phyloP scores from a whole-genome alignment of 1,140 invertebrate genomes.

The Papilio machaon region DNA sequence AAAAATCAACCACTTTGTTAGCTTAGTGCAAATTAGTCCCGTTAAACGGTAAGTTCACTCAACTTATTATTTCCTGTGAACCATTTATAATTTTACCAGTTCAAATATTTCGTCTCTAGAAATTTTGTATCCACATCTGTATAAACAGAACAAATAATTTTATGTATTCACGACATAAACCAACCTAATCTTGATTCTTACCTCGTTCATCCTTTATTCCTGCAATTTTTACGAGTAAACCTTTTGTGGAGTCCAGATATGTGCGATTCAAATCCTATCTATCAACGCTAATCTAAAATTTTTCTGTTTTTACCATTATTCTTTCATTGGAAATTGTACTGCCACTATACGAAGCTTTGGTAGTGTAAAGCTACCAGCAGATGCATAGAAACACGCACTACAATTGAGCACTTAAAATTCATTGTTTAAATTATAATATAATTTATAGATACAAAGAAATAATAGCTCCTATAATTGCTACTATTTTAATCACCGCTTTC shows the following conservation, averaged over 20 bases:
- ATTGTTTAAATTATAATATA: conserved; percentile 50
- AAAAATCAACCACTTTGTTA: not conserved
- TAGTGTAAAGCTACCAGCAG: not conserved
- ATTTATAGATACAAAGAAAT: conserved; percentile 50
- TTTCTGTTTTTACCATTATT: conserved; percentile 29
- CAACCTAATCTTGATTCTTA: conserved; percentile 70
- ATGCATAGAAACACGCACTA: not conserved
- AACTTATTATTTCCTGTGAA: not conserved
- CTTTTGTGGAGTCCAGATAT: conserved; percentile 39
- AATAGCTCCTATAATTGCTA: conserved; percentile 42
- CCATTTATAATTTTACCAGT: not conserved
- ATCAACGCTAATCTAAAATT: conserved; percentile 20
- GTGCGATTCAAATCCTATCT: conserved; percentile 42
- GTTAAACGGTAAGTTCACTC: conserved; percentile 4
- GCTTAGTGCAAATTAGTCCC: not conserved
- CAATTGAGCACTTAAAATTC: conserved; percentile 36
- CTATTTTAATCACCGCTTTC: conserved; percentile 33
- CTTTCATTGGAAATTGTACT: conserved; percentile 12
- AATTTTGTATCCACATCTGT: not conserved
- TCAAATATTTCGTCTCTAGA: not conserved
- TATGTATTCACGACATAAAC: conserved; percentile 58
- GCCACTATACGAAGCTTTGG: not conserved
- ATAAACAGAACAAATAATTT: conserved; percentile 37
- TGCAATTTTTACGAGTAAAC: conserved; percentile 23
- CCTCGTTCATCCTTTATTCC: conserved; percentile 50